Evolutionary conservation across 1,140 invertebrate species (phyloP), one percentile per base, ranked within the genome.

Genomic region (Drosophila lacertosa): DNA sequence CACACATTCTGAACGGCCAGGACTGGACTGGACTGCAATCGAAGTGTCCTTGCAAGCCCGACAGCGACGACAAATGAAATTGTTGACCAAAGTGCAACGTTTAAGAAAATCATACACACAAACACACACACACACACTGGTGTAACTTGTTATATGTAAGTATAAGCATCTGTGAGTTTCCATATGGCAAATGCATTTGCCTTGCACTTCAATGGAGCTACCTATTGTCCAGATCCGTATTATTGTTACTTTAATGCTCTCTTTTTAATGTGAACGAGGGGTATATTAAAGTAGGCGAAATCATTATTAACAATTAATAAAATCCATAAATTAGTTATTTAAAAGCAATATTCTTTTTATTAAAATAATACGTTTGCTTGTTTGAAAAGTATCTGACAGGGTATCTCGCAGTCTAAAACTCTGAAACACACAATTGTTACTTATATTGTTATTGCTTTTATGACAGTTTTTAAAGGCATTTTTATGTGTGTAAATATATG

Each of bases 31-130:
- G 54, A 72, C 44, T 59, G 79, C 62, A 76, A 76, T 79, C 76
- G 76, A 84, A 84, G 72, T 69, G 76, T 83, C 76, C 76, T 64
- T 66, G 68, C 42, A 24, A 35, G 42, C 42, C 51, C 32, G 32
- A 29, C 42, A 62, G 55, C 40, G 71, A 54, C 66, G 58, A 76
- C 80, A 86, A 83, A 83, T 83, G 76, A 69, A 80, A 83, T 86
- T 83, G 80, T 80, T 63, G 76, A 54, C 73, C 72, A 86, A 83
- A 86, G 81, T 86, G 81, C 81, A 69, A 64, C 80, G 67, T 80
- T 83, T 83, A 86, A 86, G 81, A 70, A 70, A 65, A 32, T 55
- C 53, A 42, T 48, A 59, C 33, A 42, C 58, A 45, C 16, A 35
- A 51, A 57, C 24, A 44, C 20, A 40, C 18, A 47, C 32, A 40